phyloP scores from a whole-genome alignment of 2,113 vertebrate species.

The Crotalus helleri region DNA sequence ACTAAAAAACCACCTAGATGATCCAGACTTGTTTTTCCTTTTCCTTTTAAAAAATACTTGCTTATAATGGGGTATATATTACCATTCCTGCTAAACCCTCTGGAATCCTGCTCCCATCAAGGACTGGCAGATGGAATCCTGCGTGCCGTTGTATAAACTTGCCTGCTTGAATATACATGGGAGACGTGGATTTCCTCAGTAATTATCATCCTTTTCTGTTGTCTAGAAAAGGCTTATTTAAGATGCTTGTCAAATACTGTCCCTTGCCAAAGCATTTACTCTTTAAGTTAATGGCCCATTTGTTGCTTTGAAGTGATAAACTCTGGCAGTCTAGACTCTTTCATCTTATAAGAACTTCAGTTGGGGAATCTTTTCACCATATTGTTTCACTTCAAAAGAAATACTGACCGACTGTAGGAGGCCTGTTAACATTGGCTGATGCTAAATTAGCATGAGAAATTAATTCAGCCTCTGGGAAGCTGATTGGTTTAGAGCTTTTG shows the following conservation, averaged over 20 bases:
- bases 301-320: slow-evolving; percentile 25
- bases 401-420: background rate
- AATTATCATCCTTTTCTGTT: slow-evolving; percentile 5
- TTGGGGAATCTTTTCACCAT: slow-evolving; percentile 5
- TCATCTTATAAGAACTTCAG: slow-evolving; percentile 13
- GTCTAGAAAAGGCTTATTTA: slow-evolving; percentile 10
- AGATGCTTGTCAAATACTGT: background rate
- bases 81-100: background rate
- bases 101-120: background rate
- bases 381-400: slow-evolving; percentile 4
- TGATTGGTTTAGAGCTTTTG: background rate
- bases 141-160: background rate
- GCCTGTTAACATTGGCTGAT: background rate
- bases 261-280: background rate
- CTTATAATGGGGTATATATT: background rate
- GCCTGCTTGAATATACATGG: background rate
- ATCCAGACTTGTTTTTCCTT: background rate
- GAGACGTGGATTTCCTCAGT: slow-evolving; percentile 5
- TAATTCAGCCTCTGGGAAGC: background rate
- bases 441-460: background rate
- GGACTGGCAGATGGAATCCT: background rate
- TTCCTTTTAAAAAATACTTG: background rate
- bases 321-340: background rate
- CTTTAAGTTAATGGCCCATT: slow-evolving; percentile 7
- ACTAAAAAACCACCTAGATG: background rate